Percentiles rank a stretch among this genome's conserved stretches.
phyloP scores from a whole-genome alignment of 1,140 invertebrate species.

The Nasonia giraulti region DNA sequence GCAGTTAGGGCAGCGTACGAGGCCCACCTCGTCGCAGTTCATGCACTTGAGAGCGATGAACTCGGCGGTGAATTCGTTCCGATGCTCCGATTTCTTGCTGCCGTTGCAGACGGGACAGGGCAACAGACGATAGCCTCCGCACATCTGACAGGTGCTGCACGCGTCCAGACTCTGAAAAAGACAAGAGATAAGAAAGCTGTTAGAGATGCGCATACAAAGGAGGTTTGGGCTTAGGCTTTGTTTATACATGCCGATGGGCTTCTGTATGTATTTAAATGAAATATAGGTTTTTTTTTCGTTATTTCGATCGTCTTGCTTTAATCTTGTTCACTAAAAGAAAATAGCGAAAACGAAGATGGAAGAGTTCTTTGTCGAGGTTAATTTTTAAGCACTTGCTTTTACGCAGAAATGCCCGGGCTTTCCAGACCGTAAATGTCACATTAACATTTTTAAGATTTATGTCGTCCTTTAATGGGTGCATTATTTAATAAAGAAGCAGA shows the following conservation, averaged over 20 bases:
- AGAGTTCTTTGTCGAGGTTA: not conserved
- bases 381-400: no score
- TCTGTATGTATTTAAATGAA: no score
- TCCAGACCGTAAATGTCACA: no score
- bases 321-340: not conserved
- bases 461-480: no score
- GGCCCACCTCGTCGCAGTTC: constrained; percentile 95
- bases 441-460: no score
- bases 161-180: constrained; percentile 83
- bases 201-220: not conserved
- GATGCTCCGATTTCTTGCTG: constrained; percentile 94
- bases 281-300: no score
- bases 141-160: constrained; percentile 86
- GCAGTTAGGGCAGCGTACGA: constrained; percentile 90
- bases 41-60: constrained; percentile 97
- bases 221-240: not conserved
- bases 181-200: constrained; percentile 35
- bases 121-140: constrained; percentile 92
- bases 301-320: not conserved
- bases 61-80: constrained; percentile 95
- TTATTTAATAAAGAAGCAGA: no score
- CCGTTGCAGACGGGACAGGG: constrained; percentile 94
- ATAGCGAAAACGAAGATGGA: not conserved
- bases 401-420: no score
- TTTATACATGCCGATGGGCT: no score